A percentile compares a stretch with the other conserved stretches of the same genome.
Conservation (phyloP, 2,888 invertebrate species). For the Rhogogaster chlorosoma region DNA sequence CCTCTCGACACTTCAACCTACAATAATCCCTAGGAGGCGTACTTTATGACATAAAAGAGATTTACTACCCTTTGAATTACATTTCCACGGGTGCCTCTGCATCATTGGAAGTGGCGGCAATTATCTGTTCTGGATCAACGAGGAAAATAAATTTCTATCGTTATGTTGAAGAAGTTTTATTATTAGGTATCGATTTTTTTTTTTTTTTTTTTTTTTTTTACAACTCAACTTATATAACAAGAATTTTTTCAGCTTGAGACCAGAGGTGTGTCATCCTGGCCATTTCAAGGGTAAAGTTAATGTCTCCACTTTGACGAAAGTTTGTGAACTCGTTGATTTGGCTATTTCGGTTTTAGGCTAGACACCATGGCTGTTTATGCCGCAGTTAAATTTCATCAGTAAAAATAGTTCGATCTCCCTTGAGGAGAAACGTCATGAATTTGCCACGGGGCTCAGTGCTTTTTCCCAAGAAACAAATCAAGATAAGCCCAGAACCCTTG, state of each 20-base stretch:
- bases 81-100: neutral
- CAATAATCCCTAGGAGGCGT: neutral
- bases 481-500: neutral
- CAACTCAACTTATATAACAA: neutral
- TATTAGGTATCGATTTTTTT: neutral
- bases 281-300: neutral
- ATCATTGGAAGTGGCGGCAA: neutral
- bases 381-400: neutral
- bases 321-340: neutral
- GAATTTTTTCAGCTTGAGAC: neutral
- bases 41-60: neutral
- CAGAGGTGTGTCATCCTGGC: neutral
- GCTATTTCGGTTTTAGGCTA: neutral
- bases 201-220: neutral
- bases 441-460: neutral
- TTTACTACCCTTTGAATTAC: slow-evolving; percentile 13
- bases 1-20: neutral
- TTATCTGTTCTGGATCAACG: neutral
- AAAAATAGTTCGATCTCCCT: neutral
- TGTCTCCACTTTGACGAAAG: neutral
- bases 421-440: neutral
- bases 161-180: neutral
- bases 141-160: neutral
- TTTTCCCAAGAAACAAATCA: slow-evolving; percentile 5
- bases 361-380: neutral